Conservation (phyloP, 2,797 vertebrate genomes). For the Gymnoscopelus microlampas region DNA sequence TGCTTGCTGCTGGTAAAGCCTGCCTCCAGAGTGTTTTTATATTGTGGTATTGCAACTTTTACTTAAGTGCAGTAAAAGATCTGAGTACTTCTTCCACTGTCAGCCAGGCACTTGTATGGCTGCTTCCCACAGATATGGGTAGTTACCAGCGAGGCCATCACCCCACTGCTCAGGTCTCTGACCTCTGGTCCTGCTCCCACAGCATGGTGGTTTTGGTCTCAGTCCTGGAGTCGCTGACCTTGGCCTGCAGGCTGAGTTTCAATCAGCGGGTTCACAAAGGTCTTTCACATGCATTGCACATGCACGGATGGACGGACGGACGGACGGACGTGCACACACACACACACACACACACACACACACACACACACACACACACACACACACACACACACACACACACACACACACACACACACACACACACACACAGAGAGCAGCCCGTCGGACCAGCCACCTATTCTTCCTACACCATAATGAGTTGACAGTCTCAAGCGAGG, state of each 20-base stretch:
- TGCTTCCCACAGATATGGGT: conserved; percentile 50
- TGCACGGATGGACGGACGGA: neutral
- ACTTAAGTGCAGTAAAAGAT: too few species aligned
- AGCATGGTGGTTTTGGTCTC: conserved; percentile 52
- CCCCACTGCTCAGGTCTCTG: conserved; percentile 43
- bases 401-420: too few species aligned
- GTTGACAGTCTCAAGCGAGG: conserved; percentile 29
- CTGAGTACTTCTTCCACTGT: too few species aligned
- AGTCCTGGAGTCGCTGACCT: conserved; percentile 65
- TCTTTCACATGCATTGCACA: conserved; percentile 48
- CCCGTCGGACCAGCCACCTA: conserved; percentile 22
- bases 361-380: too few species aligned
- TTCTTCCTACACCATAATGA: conserved; percentile 57
- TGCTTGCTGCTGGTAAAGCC: too few species aligned
- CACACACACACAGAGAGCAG: conserved; percentile 7
- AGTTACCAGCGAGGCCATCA: conserved; percentile 36
- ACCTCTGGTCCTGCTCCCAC: conserved; percentile 53
- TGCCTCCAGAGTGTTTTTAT: too few species aligned
- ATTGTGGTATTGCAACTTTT: too few species aligned
- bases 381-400: too few species aligned
- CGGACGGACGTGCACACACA: too few species aligned
- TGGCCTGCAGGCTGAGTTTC: conserved; percentile 64
- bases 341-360: too few species aligned
- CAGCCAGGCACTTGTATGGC: neutral
- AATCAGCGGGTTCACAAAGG: conserved; percentile 65